Evolutionary conservation across 1,140 invertebrate species (phyloP).

Genomic region (Oedothorax gibbosus): DNA sequence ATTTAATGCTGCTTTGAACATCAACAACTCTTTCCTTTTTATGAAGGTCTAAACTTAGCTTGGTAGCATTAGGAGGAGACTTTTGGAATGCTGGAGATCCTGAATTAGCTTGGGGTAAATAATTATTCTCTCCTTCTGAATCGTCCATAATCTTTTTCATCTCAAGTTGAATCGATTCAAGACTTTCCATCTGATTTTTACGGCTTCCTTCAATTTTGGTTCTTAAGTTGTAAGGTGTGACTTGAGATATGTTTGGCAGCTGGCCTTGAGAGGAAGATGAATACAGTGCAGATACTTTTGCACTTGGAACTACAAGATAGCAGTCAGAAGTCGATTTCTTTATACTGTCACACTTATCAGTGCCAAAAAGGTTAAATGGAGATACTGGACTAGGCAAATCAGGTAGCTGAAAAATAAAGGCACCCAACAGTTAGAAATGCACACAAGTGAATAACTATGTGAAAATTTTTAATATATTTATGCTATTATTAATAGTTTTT

Average conservation of each 20-base stretch:
- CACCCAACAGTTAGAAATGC: no score
- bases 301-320: conserved; percentile 3
- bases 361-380: background rate
- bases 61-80: no score
- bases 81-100: no score
- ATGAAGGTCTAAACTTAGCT: no score
- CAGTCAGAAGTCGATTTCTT: conserved; percentile 34
- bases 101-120: no score
- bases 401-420: no score
- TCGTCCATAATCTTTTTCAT: background rate
- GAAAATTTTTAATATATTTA: no score
- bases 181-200: background rate
- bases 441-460: no score
- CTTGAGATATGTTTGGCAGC: background rate
- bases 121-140: background rate
- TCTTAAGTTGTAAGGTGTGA: background rate
- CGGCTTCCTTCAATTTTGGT: background rate
- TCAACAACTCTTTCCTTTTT: no score
- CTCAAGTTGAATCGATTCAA: background rate
- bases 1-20: no score
- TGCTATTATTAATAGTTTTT: no score
- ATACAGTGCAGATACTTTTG: background rate
- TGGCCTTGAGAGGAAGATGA: background rate
- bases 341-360: conserved; percentile 20
- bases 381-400: background rate